Conservation (phyloP, 2,113 vertebrate species). For the Abramis brama region DNA sequence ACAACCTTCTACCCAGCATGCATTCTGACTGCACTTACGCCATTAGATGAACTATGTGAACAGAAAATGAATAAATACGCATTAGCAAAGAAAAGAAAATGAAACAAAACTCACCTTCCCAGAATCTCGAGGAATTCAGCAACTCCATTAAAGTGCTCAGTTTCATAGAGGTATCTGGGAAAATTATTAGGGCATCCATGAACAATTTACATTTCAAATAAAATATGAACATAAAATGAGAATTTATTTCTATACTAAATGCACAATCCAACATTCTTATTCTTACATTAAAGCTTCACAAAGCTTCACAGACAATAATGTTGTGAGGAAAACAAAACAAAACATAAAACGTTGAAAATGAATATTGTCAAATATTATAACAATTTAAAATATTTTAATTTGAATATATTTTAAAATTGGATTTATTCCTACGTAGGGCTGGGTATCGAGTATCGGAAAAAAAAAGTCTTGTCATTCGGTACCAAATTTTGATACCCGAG, state of each 20-base stretch:
- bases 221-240: background rate
- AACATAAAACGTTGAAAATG: too few relatives aligned
- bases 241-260: background rate
- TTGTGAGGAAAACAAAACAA: accelerated
- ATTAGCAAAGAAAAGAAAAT: background rate
- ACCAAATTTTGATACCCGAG: too few relatives aligned
- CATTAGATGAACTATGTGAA: background rate
- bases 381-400: background rate
- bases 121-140: conserved; percentile 79
- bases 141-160: conserved; percentile 77
- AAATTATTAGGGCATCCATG: background rate
- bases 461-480: too few relatives aligned
- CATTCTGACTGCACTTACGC: background rate
- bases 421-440: too few relatives aligned
- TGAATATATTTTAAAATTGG: too few relatives aligned
- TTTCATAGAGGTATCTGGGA: conserved; percentile 79
- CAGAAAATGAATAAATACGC: background rate
- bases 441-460: too few relatives aligned
- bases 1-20: background rate
- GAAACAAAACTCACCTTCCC: conserved; percentile 70
- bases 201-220: background rate
- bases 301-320: too few relatives aligned
- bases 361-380: background rate
- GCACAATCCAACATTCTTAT: background rate
- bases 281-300: too few relatives aligned